Base-by-base conservation (phyloP, 1,140 invertebrate genomes). In the Cydia amplana region DNA sequence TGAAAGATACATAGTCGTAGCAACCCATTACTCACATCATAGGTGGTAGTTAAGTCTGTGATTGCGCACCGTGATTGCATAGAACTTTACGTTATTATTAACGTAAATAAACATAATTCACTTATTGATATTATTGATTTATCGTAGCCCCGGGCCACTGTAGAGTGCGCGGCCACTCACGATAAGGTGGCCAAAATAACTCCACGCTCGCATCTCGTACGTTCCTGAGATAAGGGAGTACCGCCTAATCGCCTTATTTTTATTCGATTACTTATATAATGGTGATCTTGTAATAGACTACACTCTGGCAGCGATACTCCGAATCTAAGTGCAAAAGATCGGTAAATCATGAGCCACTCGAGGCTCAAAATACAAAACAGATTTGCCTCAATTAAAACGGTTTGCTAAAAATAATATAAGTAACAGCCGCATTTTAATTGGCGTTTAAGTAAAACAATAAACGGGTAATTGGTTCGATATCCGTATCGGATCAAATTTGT, bases 161-260 rank as follows among this genome's bases (percentile, higher is more conserved):
- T 80, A 80, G 78, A 86, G 84, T 67, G 82, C 87, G 79, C 82
- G 83, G 82, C 83, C 82, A 84, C 81, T 80, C 60, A 77, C 83
- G 87, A 90, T 91, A 91, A 90, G 75, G 82, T 87, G 83, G 88
- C 88, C 90, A 85, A 91, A 90, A 91, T 91, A 91, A 89, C 88
- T 87, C 82, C 79, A 79, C 60, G 74, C 82, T 75, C 80, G 77
- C 85, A 85, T 86, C 83, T 88, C 80, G 79, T 83, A 84, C 83
- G 83, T 77, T 88, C 77, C 76, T 67, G 75, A 88, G 86, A 89
- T 87, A 87, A 90, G 79, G 78, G 74, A 78, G 76, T 80, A 25
- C 78, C 74, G 76, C 76, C 78, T 75, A 84, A 79, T 82, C 79
- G 78, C 76, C 72, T 83, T 84, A 82, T 83, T 83, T 84, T 85